Evolutionary conservation across 2,797 vertebrate genomes (phyloP).

Genomic region (Silurus aristotelis): DNA sequence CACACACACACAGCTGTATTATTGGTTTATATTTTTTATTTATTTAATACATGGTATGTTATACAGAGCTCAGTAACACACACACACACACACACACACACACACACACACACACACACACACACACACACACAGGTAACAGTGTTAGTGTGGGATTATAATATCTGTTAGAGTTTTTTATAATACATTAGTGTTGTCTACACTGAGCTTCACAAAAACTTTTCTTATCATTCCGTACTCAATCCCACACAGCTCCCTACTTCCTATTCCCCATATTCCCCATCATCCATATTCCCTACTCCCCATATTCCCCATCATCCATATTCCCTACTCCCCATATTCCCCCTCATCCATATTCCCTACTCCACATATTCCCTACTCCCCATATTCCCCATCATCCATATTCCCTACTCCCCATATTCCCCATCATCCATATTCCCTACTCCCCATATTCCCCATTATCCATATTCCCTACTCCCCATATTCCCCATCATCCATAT

Average conservation of each 20-base stretch:
- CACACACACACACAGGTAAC: not conserved
- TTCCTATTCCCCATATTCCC: not conserved
- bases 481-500: too few relatives aligned
- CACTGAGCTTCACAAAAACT: not conserved
- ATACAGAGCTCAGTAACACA: too few relatives aligned
- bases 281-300: not conserved
- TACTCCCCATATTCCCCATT: too few relatives aligned
- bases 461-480: not conserved
- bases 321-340: not conserved
- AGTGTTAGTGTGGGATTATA: conserved; percentile 5
- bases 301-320: too few relatives aligned
- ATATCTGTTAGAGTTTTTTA: not conserved
- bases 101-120: conserved; percentile 8
- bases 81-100: not conserved
- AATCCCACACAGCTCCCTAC: not conserved
- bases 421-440: not conserved
- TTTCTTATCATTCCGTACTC: not conserved
- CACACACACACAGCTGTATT: too few relatives aligned
- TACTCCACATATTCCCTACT: too few relatives aligned
- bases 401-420: not conserved
- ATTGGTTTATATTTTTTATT: too few relatives aligned
- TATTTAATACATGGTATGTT: too few relatives aligned
- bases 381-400: fast-evolving
- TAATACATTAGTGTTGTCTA: not conserved
- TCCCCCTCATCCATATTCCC: too few relatives aligned